A percentile compares a stretch with the other conserved stretches of the same genome.
Evolutionary conservation across 2,888 invertebrate genomes (phyloP).

Genomic region (Leptura quadrifasciata): DNA sequence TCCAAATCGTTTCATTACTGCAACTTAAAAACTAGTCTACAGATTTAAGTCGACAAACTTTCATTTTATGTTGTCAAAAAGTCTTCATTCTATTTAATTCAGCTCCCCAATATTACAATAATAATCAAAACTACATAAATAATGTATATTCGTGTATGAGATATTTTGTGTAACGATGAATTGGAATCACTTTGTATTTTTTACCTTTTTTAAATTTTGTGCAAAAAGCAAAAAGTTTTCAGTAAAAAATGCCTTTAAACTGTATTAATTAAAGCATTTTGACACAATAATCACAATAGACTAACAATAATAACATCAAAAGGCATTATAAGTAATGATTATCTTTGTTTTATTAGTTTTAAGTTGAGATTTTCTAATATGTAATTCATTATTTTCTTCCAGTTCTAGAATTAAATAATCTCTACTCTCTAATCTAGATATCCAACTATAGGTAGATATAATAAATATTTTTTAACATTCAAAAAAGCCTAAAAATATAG

Average conservation of each 20-base stretch:
- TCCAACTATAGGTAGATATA: slow-evolving; percentile 32
- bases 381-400: slow-evolving; percentile 5
- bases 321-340: slow-evolving; percentile 70
- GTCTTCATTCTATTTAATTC: too few species aligned
- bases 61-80: too few species aligned
- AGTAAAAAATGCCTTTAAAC: neutral
- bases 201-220: neutral
- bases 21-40: too few species aligned
- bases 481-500: slow-evolving; percentile 58
- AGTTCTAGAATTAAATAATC: slow-evolving; percentile 17
- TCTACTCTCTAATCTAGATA: slow-evolving; percentile 17
- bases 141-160: too few species aligned
- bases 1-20: neutral
- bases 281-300: slow-evolving; percentile 30
- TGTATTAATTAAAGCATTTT: slow-evolving; percentile 12
- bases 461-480: slow-evolving; percentile 54
- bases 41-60: too few species aligned
- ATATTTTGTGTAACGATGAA: too few species aligned
- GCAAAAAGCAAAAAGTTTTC: neutral
- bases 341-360: slow-evolving; percentile 61
- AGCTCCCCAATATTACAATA: too few species aligned
- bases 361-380: slow-evolving; percentile 23
- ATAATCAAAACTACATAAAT: too few species aligned
- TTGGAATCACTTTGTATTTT: slow-evolving; percentile 2
- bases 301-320: slow-evolving; percentile 55